Base-by-base conservation (phyloP, 2,888 invertebrate species). In the Harpagoxenus sublaevis region DNA sequence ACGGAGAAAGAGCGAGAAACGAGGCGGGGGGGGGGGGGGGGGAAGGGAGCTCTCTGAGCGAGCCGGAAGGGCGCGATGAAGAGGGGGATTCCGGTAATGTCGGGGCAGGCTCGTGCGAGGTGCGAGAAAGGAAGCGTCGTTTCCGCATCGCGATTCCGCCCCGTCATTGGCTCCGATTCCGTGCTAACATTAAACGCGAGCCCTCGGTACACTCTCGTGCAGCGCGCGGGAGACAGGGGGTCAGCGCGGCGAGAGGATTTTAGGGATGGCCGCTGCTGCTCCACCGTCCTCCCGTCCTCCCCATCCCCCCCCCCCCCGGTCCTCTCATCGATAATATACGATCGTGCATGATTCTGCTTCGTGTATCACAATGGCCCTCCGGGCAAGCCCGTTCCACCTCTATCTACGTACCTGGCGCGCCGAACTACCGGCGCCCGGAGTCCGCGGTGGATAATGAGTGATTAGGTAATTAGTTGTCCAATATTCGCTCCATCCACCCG, bases 401-500 rank as follows among this genome's bases (percentile, higher is more conserved):
- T 85, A 83, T 83, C 85, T 70, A 83, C 91, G 87, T 87, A 87
- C 79, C 87, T 85, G 86, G 81, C 87, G 84, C 88, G 87, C 86
- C 91, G 85, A 91, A 87, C 91, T 89, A 89, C 88, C 82, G 87
- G 66, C 75, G 87, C 88, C 87, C 89, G 90, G 66, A 89, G 87
- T 89, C 91, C 92, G 90, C 88, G 92, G 88, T 92, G 90, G 93
- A 92, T 93, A 93, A 93, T 93, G 93, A 93, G 91, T 91, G 93
- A 93, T 93, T 93, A 93, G 93, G 92, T 93, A 93, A 93, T 93
- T 93, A 93, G 92, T 93, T 92, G 92, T 90, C 92, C 92, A 92
- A 93, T 93, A 93, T 92, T 92, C 92, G 88, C 87, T 84, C 89
- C 89, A 84, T 88, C 89, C 88, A 73, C 70, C 86, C 48, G 84